Conservation (phyloP, 2,888 invertebrate genomes). For the Morpho achilles region DNA sequence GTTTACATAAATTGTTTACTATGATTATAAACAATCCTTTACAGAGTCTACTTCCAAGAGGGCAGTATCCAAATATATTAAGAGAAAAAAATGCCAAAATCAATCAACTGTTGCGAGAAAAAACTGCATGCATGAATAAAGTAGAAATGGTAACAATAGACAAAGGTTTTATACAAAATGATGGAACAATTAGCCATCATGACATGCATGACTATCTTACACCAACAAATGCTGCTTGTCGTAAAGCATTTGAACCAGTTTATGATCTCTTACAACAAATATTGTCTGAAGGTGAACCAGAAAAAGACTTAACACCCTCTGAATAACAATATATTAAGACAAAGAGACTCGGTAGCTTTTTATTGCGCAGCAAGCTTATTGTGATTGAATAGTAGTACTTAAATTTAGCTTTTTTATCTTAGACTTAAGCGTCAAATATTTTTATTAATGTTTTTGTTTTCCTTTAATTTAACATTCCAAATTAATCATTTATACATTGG, state of each 20-base stretch:
- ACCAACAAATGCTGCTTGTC: constrained; percentile 91
- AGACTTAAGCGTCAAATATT: constrained; percentile 49
- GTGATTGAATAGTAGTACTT: constrained; percentile 72
- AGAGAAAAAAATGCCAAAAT: constrained; percentile 87
- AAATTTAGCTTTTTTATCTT: constrained; percentile 70
- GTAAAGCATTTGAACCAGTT: constrained; percentile 91
- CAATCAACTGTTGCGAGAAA: constrained; percentile 85
- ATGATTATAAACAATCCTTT: not conserved
- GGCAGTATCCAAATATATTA: constrained; percentile 89
- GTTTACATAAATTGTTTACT: no score
- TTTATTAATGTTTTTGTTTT: constrained; percentile 34
- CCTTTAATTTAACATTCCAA: constrained; percentile 66
- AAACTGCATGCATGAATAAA: constrained; percentile 81
- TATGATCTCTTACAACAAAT: constrained; percentile 89
- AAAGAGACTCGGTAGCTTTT: constrained; percentile 37
- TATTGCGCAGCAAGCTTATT: constrained; percentile 63
- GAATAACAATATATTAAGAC: constrained; percentile 65
- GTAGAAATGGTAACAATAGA: constrained; percentile 89
- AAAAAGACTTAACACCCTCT: constrained; percentile 86
- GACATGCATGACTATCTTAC: constrained; percentile 96
- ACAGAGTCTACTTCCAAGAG: constrained; percentile 92
- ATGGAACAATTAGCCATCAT: constrained; percentile 90
- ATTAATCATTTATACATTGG: constrained; percentile 56
- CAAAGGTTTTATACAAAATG: constrained; percentile 86
- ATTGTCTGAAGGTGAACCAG: constrained; percentile 86